phyloP scores from a whole-genome alignment of 2,113 vertebrate genomes.

The Sula dactylatra region DNA sequence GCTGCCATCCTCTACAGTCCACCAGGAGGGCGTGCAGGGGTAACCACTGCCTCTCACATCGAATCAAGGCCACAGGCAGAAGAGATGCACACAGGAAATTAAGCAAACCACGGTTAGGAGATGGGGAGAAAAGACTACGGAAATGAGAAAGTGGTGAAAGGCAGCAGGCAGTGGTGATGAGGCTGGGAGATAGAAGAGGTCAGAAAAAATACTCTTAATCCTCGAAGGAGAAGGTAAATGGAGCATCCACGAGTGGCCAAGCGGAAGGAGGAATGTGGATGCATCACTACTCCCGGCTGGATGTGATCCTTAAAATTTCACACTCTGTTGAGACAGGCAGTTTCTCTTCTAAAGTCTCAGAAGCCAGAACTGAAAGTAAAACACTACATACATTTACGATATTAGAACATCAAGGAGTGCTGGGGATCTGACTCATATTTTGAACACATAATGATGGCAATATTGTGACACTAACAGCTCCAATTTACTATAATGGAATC shows the following conservation, averaged over 20 bases:
- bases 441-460: constrained; percentile 33
- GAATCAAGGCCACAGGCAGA: not conserved
- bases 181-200: not conserved
- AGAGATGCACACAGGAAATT: not conserved
- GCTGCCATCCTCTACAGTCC: not conserved
- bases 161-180: not conserved
- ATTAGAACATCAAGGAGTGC: constrained; percentile 2
- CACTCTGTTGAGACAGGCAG: not conserved
- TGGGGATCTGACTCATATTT: constrained; percentile 50
- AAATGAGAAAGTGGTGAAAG: not conserved
- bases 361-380: not conserved
- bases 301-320: not conserved
- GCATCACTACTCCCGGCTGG: not conserved
- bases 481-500: constrained; percentile 32
- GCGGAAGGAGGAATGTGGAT: not conserved
- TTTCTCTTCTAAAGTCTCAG: not conserved
- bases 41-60: not conserved
- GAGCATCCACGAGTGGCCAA: not conserved
- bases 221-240: not conserved
- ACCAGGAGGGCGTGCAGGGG: not conserved
- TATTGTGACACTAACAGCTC: constrained; percentile 58
- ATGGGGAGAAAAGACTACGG: not conserved
- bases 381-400: not conserved
- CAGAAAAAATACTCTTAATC: not conserved
- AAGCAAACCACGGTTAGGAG: not conserved